Percentiles rank a stretch among this genome's conserved stretches.
Evolutionary conservation across 1,140 invertebrate genomes (phyloP).

Genomic region (Riptortus pedestris): DNA sequence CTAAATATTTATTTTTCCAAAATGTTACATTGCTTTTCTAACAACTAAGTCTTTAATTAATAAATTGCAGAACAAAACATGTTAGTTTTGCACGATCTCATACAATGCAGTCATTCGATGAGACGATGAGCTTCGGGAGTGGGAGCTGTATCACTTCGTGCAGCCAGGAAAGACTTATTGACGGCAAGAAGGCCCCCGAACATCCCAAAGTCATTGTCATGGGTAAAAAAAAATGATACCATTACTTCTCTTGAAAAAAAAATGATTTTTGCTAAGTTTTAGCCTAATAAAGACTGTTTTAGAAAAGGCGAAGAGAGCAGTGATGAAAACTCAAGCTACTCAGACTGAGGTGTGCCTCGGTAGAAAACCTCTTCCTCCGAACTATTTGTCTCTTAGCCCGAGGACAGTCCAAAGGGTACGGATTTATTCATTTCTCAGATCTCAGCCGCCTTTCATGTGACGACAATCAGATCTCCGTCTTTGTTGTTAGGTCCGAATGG

Average conservation of each 20-base stretch:
- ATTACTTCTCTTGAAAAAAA: background rate
- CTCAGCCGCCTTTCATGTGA: no score
- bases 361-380: constrained; percentile 55
- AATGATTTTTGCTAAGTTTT: background rate
- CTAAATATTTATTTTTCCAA: no score
- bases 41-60: no score
- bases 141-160: constrained; percentile 44
- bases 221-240: constrained; percentile 31
- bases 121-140: constrained; percentile 43
- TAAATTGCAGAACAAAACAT: constrained; percentile 59
- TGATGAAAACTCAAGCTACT: constrained; percentile 85
- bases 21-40: no score
- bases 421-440: background rate
- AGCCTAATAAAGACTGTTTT: constrained; percentile 27
- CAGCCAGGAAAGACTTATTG: constrained; percentile 59
- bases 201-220: constrained; percentile 35
- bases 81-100: constrained; percentile 82
- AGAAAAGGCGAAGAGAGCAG: constrained; percentile 72
- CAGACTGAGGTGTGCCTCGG: constrained; percentile 70
- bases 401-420: constrained; percentile 50
- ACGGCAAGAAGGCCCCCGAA: constrained; percentile 45
- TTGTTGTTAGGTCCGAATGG: constrained; percentile 60
- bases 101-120: constrained; percentile 69
- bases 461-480: no score
- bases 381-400: constrained; percentile 66